These are phyloP conservation scores for Drosophila tsacasi DNA, from an alignment of 1,140 invertebrate species.

Conservation along the genomic window DNA sequence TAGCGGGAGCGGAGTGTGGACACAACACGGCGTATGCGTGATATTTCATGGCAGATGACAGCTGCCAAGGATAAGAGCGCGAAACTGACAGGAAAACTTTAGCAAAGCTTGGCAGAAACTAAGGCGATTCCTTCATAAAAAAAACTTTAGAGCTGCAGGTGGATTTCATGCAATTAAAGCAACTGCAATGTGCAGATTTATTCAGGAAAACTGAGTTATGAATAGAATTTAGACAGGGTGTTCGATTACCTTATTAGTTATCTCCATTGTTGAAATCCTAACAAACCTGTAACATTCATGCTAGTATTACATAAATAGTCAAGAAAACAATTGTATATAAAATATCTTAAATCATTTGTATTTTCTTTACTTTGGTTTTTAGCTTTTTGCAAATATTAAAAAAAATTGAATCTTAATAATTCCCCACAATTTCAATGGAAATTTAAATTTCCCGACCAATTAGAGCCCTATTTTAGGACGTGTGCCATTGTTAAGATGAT, in stretches of 20 bases:
- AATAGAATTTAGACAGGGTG: neutral
- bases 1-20: slow-evolving; percentile 25
- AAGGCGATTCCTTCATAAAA: neutral
- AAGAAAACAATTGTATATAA: neutral
- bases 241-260: neutral
- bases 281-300: too few relatives aligned
- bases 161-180: slow-evolving; percentile 1
- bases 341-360: neutral
- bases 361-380: too few relatives aligned
- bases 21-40: slow-evolving; percentile 61
- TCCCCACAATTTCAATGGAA: too few relatives aligned
- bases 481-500: slow-evolving; percentile 6
- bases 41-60: slow-evolving; percentile 47
- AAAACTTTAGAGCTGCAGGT: neutral
- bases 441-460: neutral
- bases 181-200: neutral
- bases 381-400: neutral
- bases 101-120: slow-evolving; percentile 6
- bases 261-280: too few relatives aligned
- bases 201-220: neutral
- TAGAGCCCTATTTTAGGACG: neutral
- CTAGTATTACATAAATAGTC: too few relatives aligned
- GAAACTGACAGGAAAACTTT: slow-evolving; percentile 28
- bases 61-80: slow-evolving; percentile 26
- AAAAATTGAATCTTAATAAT: neutral